Conservation (phyloP, 1,140 invertebrate genomes). For the Agrypnia vestita region DNA sequence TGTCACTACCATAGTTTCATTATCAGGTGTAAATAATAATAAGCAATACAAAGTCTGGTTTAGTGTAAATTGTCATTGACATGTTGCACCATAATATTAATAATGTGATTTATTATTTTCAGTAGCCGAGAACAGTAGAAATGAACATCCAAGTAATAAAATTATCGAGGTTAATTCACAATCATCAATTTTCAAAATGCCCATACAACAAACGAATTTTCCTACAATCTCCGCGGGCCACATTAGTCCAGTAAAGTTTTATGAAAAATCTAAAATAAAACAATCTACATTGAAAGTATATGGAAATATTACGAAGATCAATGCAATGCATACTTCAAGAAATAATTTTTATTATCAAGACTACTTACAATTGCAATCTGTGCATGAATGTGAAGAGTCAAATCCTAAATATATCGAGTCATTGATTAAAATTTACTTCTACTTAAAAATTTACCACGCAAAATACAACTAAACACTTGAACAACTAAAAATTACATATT, state of each 20-base stretch:
- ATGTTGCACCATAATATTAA: no score
- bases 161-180: background rate
- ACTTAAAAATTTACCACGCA: no score
- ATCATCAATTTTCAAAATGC: constrained; percentile 17
- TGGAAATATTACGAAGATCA: background rate
- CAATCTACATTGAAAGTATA: constrained; percentile 8
- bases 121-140: background rate
- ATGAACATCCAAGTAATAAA: constrained; percentile 1
- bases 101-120: background rate
- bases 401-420: constrained; percentile 27
- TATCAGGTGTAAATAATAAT: no score
- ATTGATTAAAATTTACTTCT: background rate
- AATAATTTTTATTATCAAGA: background rate
- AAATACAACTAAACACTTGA: no score
- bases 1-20: no score
- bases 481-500: no score
- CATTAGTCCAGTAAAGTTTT: constrained; percentile 42
- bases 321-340: background rate
- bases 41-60: no score
- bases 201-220: background rate
- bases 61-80: no score
- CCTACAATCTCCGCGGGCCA: constrained; percentile 20
- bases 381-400: background rate
- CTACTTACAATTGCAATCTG: background rate
- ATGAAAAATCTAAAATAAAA: constrained; percentile 25